Evolutionary conservation across 64 coral and sea anemone species (phyloP).

Genomic region (Montipora sp.): DNA sequence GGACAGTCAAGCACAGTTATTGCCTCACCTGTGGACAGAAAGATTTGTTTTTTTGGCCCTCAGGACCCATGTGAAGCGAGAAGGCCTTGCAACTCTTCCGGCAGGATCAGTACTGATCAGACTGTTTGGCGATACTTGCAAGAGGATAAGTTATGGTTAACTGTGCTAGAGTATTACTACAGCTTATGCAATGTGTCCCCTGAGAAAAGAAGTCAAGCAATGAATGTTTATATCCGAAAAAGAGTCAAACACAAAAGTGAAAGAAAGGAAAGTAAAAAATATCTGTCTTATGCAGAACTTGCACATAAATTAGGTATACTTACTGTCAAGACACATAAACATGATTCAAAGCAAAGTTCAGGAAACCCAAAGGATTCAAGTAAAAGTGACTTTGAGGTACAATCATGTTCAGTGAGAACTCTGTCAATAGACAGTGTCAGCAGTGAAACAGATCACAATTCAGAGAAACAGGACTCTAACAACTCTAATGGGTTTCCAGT

Average conservation of each 20-base stretch:
- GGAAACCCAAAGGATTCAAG: neutral
- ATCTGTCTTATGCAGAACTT: constrained; percentile 87
- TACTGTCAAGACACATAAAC: neutral
- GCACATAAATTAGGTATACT: constrained; percentile 79
- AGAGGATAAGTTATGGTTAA: constrained; percentile 75
- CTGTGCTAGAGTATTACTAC: constrained; percentile 89
- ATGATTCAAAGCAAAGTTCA: neutral
- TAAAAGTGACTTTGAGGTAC: neutral
- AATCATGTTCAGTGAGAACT: neutral
- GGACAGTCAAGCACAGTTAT: constrained; percentile 12
- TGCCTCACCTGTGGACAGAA: constrained; percentile 73
- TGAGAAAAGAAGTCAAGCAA: constrained; percentile 60
- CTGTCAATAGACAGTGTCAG: neutral
- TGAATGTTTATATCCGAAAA: constrained; percentile 82
- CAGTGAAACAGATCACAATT: neutral
- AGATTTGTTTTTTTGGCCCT: constrained; percentile 82
- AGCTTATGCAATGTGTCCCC: constrained; percentile 73
- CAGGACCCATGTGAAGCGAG: neutral
- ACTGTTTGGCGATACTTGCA: constrained; percentile 73
- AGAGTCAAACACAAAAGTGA: constrained; percentile 26
- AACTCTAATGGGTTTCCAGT: neutral
- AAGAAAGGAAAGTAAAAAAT: constrained; percentile 49
- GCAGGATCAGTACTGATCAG: constrained; percentile 22
- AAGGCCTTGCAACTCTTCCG: neutral
- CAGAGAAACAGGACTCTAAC: neutral